Conservation (phyloP, 2,113 vertebrate genomes). For the Solea solea region DNA sequence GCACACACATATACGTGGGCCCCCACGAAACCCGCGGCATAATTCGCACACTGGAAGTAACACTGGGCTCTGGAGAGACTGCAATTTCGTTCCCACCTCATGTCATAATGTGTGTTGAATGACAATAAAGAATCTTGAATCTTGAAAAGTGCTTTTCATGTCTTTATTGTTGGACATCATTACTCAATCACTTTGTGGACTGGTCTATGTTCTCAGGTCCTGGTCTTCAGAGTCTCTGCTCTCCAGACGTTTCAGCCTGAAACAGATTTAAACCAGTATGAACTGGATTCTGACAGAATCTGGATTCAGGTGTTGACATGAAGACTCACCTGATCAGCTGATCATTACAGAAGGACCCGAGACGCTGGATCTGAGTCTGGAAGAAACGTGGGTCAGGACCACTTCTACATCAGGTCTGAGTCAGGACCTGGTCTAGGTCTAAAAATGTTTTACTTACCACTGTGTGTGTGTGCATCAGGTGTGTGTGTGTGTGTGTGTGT, state of each 20-base stretch:
- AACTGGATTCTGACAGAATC: not conserved
- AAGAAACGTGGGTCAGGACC: constrained; percentile 54
- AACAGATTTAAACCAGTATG: not conserved
- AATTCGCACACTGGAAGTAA: no score
- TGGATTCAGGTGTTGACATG: no score
- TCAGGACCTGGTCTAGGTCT: not conserved
- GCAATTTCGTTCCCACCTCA: no score
- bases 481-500: not conserved
- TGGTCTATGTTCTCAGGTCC: not conserved
- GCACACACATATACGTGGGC: no score
- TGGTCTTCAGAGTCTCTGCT: not conserved
- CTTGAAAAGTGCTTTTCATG: no score
- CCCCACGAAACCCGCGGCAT: no score
- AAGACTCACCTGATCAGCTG: constrained; percentile 82
- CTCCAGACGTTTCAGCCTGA: constrained; percentile 42
- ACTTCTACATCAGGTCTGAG: not conserved
- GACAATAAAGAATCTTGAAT: no score
- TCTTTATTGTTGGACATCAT: no score
- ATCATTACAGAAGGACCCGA: constrained; percentile 81
- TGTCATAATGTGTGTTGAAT: no score
- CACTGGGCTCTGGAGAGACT: no score
- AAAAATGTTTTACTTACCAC: no score
- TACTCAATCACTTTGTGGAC: not conserved
- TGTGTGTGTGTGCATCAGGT: no score
- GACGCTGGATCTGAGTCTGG: constrained; percentile 76